phyloP scores from a whole-genome alignment of 1,140 invertebrate genomes.

The Trichonephila clavipes region DNA sequence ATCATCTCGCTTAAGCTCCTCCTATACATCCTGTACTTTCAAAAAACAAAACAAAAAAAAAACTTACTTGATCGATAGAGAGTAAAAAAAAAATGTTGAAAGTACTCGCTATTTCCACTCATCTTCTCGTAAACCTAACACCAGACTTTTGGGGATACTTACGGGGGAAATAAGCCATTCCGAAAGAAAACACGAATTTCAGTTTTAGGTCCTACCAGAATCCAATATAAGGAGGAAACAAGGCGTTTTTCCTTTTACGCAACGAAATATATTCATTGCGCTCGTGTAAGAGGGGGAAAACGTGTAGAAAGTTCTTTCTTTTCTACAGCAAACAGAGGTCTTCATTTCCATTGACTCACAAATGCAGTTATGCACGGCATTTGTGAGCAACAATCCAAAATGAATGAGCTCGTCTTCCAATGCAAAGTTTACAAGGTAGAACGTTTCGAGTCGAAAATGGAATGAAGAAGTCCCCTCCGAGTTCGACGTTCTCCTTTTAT shows the following conservation, averaged over 20 bases:
- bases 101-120: neutral
- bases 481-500: neutral
- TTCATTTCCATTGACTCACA: slow-evolving; percentile 29
- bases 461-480: neutral
- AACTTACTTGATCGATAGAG: too few species aligned
- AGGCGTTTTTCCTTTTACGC: neutral
- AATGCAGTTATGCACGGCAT: neutral
- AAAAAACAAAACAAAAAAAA: too few species aligned
- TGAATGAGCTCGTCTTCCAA: slow-evolving; percentile 8
- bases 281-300: neutral
- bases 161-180: neutral
- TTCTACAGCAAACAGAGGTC: slow-evolving; percentile 13
- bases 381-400: neutral
- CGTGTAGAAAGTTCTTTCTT: neutral
- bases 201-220: neutral
- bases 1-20: too few species aligned
- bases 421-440: slow-evolving; percentile 2
- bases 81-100: neutral
- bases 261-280: neutral
- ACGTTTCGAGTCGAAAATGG: neutral
- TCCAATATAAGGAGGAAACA: slow-evolving; percentile 8
- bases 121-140: neutral
- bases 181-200: slow-evolving; percentile 17
- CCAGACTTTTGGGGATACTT: neutral
- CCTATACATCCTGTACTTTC: too few species aligned